Base-by-base conservation (phyloP, 2,888 invertebrate species). In the Aleiodes testaceus region DNA sequence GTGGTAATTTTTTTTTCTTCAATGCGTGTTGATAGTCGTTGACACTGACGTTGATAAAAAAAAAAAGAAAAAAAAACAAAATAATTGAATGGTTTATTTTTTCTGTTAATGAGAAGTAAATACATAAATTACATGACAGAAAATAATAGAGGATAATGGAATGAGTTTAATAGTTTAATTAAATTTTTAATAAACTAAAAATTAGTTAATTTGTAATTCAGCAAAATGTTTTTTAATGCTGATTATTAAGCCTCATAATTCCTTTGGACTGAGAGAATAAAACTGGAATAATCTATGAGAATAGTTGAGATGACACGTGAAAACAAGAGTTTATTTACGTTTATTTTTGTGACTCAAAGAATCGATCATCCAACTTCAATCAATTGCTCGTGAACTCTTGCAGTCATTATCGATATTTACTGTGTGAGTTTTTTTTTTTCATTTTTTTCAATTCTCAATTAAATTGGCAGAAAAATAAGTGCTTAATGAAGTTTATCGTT, bases 241-340 rank as follows among this genome's bases (percentile, higher is more conserved):
- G 36, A 9, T 36, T 9, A 36, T 36, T 36, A 36, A 36, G 2
- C 5, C 26, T 26, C 3, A 5, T 45, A 5, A 12, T 45, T 45
- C 12, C 14, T 45, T 12, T 45, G 45, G 45, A 45, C 3, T 45
- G 14, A 45, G 12, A n/a, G 1, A 45, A 7, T 45, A 12, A 12
- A 2, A 45, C 14, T 45, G 14, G 5, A 26, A 36, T 36, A 36
- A 36, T 36, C 9, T 26, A 7, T 36, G 9, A 36, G 9, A n/a
- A 55, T 45, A 44, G n/a, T 22, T 63, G 63, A 63, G n/a, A 63
- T 63, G 63, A 63, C 63, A 63, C 63, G 63, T 47, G 63, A 63
- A 63, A 42, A 42, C 12, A 59, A 42, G 11, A 42, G 3, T 16
- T 42, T 59, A 53, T 59, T 42, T 59, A 45, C 22, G 22, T 63